phyloP scores from a whole-genome alignment of 2,888 invertebrate genomes.

The Ochropleura plecta region DNA sequence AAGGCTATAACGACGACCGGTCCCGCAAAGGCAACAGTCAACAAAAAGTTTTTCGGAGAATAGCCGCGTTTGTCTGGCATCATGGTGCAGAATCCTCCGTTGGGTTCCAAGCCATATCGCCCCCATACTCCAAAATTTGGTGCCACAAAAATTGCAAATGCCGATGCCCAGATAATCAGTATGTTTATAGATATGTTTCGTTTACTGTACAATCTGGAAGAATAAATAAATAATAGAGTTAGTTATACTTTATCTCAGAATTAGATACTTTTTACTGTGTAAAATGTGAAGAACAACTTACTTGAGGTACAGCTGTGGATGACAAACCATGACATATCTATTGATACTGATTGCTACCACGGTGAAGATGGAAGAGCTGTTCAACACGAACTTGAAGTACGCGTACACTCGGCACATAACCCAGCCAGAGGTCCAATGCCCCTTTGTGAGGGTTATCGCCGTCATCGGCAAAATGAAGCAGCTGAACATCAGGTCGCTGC shows the following conservation, averaged over 20 bases:
- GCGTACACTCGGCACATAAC: conserved; percentile 94
- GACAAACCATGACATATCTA: conserved; percentile 95
- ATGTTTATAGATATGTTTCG: conserved; percentile 93
- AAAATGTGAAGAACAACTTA: conserved; percentile 80
- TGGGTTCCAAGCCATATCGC: conserved; percentile 93
- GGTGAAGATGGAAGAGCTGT: conserved; percentile 95
- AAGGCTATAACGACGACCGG: conserved; percentile 95
- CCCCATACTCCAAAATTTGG: conserved; percentile 95
- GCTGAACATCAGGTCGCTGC: conserved; percentile 94
- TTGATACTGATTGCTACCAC: conserved; percentile 95
- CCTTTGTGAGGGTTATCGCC: conserved; percentile 93
- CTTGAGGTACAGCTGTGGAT: conserved; percentile 94
- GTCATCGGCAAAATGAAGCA: conserved; percentile 95
- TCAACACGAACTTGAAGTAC: conserved; percentile 93
- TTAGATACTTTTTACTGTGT: background rate
- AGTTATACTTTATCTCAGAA: background rate
- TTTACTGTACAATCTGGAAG: conserved; percentile 92
- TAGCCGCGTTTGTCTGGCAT: conserved; percentile 91
- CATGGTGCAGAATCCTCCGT: conserved; percentile 95
- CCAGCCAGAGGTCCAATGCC: conserved; percentile 93
- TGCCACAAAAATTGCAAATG: conserved; percentile 92
- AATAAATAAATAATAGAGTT: background rate
- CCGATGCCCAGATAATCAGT: conserved; percentile 93
- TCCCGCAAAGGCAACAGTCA: conserved; percentile 94
- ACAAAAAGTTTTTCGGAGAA: conserved; percentile 92